Base-by-base conservation (phyloP, 2,797 vertebrate genomes). In the Mus minutoides region DNA sequence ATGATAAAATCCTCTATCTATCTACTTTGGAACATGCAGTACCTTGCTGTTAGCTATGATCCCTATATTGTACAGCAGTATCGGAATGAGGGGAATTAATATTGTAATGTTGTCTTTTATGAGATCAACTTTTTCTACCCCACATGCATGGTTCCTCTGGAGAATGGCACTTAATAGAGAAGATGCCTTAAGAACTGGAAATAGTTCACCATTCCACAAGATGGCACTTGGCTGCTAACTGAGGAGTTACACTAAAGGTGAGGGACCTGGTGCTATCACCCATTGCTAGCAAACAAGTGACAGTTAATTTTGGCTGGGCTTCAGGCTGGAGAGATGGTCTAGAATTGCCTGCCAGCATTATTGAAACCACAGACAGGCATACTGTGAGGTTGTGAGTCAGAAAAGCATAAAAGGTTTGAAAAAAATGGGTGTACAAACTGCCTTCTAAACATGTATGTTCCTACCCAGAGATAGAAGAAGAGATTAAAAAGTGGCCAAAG, bases 211-310 rank as follows among this genome's bases (percentile, higher is more conserved):
- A 10, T 8, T 58, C 19, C 16, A 73, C 77, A 24, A 17, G 34
- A 67, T 24, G 46, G 31, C 8, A 9, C 76, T 40, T 37, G 79
- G 31, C 64, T 54, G 9, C 64, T 93, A 46, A 37, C 6, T 21
- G n/a, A 46, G 1, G 8, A 46, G 2, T 40, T 22, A 1, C 4
- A 46, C 62, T 64, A 11, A 54, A 37, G 6, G 11, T 5, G 19
- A 94, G 64, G 52, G 13, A 21, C 14, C n/a, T 0, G 0, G 40
- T 7, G 4, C 4, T 46, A 8, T 17, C 26, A 0, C 24, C 52
- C 58, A 11, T 49, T 31, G 58, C 4, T 46, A 56, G 62, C 4
- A 77, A 91, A 43, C 24, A 11, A 37, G 31, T 16, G 24, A 21
- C 7, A 0, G 22, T 24, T 71, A 26, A 40, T 77, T n/a, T 58